A percentile compares a stretch with the other conserved stretches of the same genome.
Evolutionary conservation across 1,140 invertebrate species (phyloP).

Genomic region (Penaeus japonicus): DNA sequence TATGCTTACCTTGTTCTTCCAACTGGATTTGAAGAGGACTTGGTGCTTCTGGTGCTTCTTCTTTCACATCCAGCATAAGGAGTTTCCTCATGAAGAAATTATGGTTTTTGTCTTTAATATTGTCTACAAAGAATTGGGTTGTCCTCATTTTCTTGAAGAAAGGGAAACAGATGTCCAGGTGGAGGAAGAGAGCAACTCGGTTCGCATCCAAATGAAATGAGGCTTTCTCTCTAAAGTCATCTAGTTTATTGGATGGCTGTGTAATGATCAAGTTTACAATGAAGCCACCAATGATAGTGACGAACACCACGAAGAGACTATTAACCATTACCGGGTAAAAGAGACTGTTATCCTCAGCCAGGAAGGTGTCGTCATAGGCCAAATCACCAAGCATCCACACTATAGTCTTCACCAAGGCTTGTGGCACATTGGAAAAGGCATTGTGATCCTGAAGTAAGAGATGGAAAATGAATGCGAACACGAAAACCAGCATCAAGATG

Average conservation of each 20-base stretch:
- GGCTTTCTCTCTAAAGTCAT: conserved; percentile 1
- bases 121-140: not conserved
- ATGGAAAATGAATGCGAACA: conserved; percentile 45
- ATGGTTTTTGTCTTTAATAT: not conserved
- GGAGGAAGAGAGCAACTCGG: not conserved
- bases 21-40: not conserved
- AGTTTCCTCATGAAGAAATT: not conserved
- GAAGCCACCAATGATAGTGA: conserved; percentile 32
- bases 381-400: conserved; percentile 52
- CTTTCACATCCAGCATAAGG: not conserved
- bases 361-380: conserved; percentile 44
- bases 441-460: conserved; percentile 24
- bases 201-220: not conserved
- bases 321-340: conserved; percentile 34
- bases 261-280: conserved; percentile 42
- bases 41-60: not conserved
- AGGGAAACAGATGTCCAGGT: conserved; percentile 32
- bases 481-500: conserved; percentile 35
- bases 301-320: conserved; percentile 46
- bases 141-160: not conserved
- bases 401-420: conserved; percentile 42
- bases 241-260: conserved; percentile 11
- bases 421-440: conserved; percentile 32
- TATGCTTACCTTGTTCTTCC: not conserved
- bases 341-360: not conserved